phyloP scores from a whole-genome alignment of 2,888 invertebrate species.

The Trachelus tabidus region DNA sequence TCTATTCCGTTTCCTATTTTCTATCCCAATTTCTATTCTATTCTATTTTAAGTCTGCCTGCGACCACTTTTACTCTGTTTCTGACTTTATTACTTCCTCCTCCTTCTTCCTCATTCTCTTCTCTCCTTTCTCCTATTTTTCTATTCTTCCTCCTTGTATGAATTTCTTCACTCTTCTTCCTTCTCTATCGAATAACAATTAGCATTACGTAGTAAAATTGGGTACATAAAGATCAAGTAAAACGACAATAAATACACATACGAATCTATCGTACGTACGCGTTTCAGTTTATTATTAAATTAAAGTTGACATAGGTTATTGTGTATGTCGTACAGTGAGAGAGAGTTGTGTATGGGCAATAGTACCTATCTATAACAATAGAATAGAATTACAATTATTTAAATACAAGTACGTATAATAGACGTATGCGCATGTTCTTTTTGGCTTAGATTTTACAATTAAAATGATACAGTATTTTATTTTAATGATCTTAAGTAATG shows the following conservation, averaged over 20 bases:
- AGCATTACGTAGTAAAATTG: background rate
- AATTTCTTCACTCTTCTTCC: too few relatives aligned
- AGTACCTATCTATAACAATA: conserved; percentile 57
- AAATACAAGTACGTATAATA: conserved; percentile 35
- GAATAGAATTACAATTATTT: conserved; percentile 26
- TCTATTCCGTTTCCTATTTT: too few relatives aligned
- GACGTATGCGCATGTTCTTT: conserved; percentile 48
- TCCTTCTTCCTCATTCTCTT: too few relatives aligned
- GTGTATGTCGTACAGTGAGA: conserved; percentile 62
- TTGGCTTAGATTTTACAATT: conserved; percentile 21
- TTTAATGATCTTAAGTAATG: conserved; percentile 20
- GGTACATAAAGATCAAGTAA: conserved; percentile 10
- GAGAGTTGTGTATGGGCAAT: conserved; percentile 59
- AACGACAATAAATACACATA: conserved; percentile 7
- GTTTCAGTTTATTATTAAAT: conserved; percentile 66
- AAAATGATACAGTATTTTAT: conserved; percentile 20
- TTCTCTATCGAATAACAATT: too few relatives aligned
- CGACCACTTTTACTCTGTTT: too few relatives aligned
- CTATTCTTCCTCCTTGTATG: too few relatives aligned
- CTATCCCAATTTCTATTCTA: too few relatives aligned
- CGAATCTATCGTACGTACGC: conserved; percentile 58
- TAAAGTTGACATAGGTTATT: conserved; percentile 64
- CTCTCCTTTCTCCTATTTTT: too few relatives aligned
- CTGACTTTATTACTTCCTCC: too few relatives aligned
- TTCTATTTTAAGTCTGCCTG: too few relatives aligned